Conservation (phyloP, 2,113 vertebrate genomes). For the Lampris megalopsis region DNA sequence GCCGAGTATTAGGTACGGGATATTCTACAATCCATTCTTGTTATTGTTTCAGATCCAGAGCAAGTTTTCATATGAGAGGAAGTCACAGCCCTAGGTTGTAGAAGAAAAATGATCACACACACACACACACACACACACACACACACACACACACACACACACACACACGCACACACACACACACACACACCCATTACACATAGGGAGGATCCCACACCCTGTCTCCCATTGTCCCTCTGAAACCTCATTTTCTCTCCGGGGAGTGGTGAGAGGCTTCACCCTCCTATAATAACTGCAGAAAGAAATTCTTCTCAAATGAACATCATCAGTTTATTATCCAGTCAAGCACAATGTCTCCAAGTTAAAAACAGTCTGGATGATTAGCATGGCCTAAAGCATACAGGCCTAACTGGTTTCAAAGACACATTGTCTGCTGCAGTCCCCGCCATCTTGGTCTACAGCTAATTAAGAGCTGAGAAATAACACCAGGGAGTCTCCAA, state of each 20-base stretch:
- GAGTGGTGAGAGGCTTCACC: constrained; percentile 24
- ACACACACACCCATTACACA: constrained; percentile 14
- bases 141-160: constrained; percentile 9
- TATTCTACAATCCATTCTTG: background rate
- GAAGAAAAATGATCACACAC: background rate
- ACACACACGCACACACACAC: background rate
- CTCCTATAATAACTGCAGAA: constrained; percentile 7
- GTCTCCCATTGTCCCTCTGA: constrained; percentile 40
- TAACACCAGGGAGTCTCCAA: constrained; percentile 61
- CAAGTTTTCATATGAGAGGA: constrained; percentile 5
- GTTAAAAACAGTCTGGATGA: constrained; percentile 47
- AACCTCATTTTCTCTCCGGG: constrained; percentile 26
- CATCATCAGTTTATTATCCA: constrained; percentile 4
- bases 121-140: background rate
- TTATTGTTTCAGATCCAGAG: constrained; percentile 9
- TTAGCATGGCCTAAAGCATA: constrained; percentile 38
- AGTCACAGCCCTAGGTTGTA: background rate
- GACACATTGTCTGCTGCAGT: constrained; percentile 37
- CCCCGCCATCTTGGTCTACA: constrained; percentile 31
- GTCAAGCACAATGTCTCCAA: constrained; percentile 43
- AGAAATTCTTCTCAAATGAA: constrained; percentile 34
- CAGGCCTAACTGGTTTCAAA: constrained; percentile 26
- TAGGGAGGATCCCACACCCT: constrained; percentile 23
- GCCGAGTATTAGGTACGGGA: background rate
- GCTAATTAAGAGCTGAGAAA: constrained; percentile 65